Conservation (phyloP, 2,888 invertebrate genomes). For the Ormia ochracea region DNA sequence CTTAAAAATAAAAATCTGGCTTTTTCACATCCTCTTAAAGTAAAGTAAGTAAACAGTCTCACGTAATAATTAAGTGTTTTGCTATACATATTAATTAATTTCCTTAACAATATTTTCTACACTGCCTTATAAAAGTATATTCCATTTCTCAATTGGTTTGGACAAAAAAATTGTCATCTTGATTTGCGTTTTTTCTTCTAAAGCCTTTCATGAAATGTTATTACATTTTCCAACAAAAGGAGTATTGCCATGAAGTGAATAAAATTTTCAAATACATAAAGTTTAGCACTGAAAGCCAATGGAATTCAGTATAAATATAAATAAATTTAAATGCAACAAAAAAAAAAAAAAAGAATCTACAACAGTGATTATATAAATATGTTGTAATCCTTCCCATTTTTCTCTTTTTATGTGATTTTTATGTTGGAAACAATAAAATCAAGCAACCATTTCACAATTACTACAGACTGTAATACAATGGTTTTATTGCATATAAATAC, state of each 20-base stretch:
- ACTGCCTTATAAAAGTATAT: no score
- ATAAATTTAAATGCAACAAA: background rate
- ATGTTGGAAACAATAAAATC: constrained; percentile 14
- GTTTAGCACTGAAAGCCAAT: constrained; percentile 13
- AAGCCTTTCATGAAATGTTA: no score
- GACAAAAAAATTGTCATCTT: no score
- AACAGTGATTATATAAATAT: constrained; percentile 37
- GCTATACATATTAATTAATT: no score
- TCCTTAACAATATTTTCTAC: no score
- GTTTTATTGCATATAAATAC: background rate
- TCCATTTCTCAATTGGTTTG: no score
- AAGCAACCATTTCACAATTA: background rate
- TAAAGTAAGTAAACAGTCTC: no score
- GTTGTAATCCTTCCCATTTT: background rate
- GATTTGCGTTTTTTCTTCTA: no score
- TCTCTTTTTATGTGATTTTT: constrained; percentile 2
- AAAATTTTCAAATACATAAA: no score
- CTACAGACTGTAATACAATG: background rate
- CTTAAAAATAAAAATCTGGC: no score
- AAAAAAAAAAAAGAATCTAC: background rate
- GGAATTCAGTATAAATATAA: background rate
- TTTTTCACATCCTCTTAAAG: no score
- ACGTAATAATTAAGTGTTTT: no score
- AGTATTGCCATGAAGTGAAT: background rate
- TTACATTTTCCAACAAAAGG: background rate